Evolutionary conservation across 2,113 vertebrate species (phyloP), one percentile per base, ranked within the genome.

Genomic region (Heloderma charlesbogerti): DNA sequence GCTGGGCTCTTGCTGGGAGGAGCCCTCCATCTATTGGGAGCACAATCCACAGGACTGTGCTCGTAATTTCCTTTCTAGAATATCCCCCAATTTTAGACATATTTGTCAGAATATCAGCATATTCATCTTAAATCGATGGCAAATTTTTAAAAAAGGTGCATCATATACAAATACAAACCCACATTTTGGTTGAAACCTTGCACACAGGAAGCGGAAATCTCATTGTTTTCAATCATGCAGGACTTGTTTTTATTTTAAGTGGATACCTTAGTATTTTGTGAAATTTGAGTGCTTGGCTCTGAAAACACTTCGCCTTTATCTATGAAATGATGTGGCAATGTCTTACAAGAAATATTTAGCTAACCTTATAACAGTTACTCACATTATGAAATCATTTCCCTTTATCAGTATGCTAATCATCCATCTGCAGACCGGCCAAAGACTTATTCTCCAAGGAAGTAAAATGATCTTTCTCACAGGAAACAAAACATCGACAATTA

Each of bases 381-480:
- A 51, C 81, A 82, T 63, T 45, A 31, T 78, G 43, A 77, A 84
- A 90, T 66, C 31, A 66, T 90, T 84, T 77, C 43, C 37, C 54
- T 78, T 84, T 67, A 57, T 48, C 37, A 48, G 84, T 84, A 60
- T 67, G 29, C n/a, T 84, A 66, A 91, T 91, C 34, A 48, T 48
- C 29, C 78, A 82, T 63, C 84, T 71, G 18, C 45, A 75, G 27
- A 75, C 29, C 51, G 43, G 57, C 82, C 37, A 87, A 57, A 45
- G 4, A 45, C 10, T 48, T 80, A 81, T 72, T 91, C 87, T 34
- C 37, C 67, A 43, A 1, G 48, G 29, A 82, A 87, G 51, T 82
- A 74, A 37, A 66, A 40, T 87, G 27, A 60, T 74, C 16, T 81
- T 81, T 60, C 29, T 79, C 37, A 66, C 27, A 72, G 12, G 48